phyloP scores from a whole-genome alignment of 2,797 vertebrate genomes.

The Cossypha polioptera region DNA sequence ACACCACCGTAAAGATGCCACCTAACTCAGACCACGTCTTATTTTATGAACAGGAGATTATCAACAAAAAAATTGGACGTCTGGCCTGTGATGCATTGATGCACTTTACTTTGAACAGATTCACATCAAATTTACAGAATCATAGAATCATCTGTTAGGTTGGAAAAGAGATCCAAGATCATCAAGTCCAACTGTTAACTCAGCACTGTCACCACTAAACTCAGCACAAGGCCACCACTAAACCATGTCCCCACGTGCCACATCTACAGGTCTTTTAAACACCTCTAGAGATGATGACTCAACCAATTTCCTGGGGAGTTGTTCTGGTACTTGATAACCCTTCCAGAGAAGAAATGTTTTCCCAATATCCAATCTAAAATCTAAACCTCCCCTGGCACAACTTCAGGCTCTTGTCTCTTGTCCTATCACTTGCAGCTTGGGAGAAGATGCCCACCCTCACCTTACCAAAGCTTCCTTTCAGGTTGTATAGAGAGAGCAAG shows the following conservation, averaged over 20 bases:
- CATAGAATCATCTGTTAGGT: background rate
- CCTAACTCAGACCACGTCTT: background rate
- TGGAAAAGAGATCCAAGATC: background rate
- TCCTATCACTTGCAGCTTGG: background rate
- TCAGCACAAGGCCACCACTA: background rate
- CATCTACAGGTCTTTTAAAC: background rate
- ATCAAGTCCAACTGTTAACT: background rate
- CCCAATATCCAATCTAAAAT: background rate
- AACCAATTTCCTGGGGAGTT: background rate
- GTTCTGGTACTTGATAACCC: background rate
- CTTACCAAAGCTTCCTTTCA: background rate
- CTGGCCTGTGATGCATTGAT: background rate
- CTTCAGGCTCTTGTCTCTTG: background rate
- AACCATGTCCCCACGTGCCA: background rate
- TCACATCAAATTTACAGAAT: background rate
- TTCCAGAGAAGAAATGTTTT: background rate
- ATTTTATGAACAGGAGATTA: background rate
- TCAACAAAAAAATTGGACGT: background rate
- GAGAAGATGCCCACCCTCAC: background rate
- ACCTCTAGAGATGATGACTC: background rate
- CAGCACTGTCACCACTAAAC: background rate
- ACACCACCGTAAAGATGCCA: background rate
- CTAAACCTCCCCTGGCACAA: background rate
- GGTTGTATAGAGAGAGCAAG: background rate
- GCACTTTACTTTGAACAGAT: background rate